Base-by-base conservation (phyloP, 2,797 vertebrate genomes). In the Aphelocoma californica region DNA sequence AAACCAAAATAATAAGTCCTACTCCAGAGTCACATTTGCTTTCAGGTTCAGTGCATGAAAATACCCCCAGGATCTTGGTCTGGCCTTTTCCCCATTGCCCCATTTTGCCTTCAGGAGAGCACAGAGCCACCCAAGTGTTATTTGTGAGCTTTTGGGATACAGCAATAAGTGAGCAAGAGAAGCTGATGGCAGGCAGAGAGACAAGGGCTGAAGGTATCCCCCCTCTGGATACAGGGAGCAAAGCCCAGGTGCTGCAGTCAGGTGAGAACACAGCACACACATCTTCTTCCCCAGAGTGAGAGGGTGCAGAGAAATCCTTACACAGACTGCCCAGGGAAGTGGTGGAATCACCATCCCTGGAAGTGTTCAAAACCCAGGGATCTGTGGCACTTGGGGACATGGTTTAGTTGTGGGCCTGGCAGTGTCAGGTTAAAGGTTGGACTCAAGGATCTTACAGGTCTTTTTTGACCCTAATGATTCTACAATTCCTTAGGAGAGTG, bases 81-180 rank as follows among this genome's bases (percentile, higher is more conserved):
- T 79, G 74, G 26, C 24, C 24, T 36, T 72, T 64, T 34, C 38
- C 29, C 23, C n/a, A 7, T 1, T 2, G 26, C 9, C 36, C 26
- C 31, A 3, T 5, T 1, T 18, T 42, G 44, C 32, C 45, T 36
- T 36, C 45, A 32, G 65, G 14, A 60, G 29, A 34, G 42, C 56
- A 44, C 51, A 45, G 17, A 4, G 20, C 8, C 62, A 28, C 18
- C 28, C 62, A 31, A 12, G 56, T 0, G 6, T 26, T 31, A 2
- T 18, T 44, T 24, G 38, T 14, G 73, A 83, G 23, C 4, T 17
- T 2, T 4, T 5, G 56, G 56, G 62, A 17, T 2, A 1, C 6
- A 6, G 3, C 28, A 58, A 6, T 8, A 4, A 25, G 31, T 0
- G n/a, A 69, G 14, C 5, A 15, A 0, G 4, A 23, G 81, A n/a